phyloP scores from a whole-genome alignment of 2,888 invertebrate genomes.

The Conus canariensis region DNA sequence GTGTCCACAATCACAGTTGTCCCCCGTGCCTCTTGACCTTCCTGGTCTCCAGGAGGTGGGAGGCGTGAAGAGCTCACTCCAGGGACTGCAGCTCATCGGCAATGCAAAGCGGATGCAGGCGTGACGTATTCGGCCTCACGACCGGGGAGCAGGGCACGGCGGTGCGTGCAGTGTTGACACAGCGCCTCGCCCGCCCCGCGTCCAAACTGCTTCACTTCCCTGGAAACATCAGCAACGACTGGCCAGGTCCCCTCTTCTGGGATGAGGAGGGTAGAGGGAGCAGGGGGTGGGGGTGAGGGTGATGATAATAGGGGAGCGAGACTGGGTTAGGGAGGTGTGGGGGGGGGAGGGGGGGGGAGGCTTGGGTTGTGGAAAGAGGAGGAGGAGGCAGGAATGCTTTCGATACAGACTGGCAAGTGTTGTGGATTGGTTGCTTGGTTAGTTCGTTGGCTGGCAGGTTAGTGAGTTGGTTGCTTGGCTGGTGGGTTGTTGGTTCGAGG shows the following conservation, averaged over 20 bases:
- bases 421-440: too few relatives aligned
- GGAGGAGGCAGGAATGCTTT: too few relatives aligned
- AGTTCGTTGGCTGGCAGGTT: not conserved
- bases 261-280: too few relatives aligned
- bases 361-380: not conserved
- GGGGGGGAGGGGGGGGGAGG: not conserved
- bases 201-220: not conserved
- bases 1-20: slow-evolving; percentile 19
- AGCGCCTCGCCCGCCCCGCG: not conserved
- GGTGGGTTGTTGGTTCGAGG: too few relatives aligned
- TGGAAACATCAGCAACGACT: too few relatives aligned
- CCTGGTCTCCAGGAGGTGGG: not conserved
- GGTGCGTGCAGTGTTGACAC: not conserved
- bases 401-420: too few relatives aligned
- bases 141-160: not conserved
- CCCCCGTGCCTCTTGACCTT: slow-evolving; percentile 6
- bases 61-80: not conserved
- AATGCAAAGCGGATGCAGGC: slow-evolving; percentile 13
- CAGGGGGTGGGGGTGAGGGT: too few relatives aligned
- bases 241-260: too few relatives aligned
- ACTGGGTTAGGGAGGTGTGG: not conserved
- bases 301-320: too few relatives aligned
- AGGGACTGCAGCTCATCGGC: not conserved
- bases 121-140: slow-evolving; percentile 7
- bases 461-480: not conserved